These are phyloP conservation scores for Mohoua ochrocephala DNA, from an alignment of 2,113 vertebrate species.

Conservation along the genomic window DNA sequence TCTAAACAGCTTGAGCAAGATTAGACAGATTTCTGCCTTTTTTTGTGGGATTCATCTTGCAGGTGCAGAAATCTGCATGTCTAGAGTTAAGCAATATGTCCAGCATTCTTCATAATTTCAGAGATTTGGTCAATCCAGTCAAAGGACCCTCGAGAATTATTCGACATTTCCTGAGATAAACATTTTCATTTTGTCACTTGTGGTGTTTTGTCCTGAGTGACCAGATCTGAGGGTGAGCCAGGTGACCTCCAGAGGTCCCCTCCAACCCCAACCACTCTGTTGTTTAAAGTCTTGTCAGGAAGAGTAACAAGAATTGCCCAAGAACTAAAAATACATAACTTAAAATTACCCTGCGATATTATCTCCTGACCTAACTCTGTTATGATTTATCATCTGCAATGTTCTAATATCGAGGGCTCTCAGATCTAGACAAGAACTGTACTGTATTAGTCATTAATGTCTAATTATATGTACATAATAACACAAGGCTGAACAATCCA, in stretches of 20 bases:
- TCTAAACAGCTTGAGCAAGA: neutral
- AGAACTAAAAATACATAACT: neutral
- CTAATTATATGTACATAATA: neutral
- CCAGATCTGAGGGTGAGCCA: accelerated
- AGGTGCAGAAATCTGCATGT: neutral
- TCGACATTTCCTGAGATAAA: neutral
- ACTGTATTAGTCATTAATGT: neutral
- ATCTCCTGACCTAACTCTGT: neutral
- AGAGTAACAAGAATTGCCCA: neutral
- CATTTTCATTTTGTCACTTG: neutral
- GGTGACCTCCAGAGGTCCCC: neutral
- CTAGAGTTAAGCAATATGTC: neutral
- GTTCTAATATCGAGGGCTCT: neutral
- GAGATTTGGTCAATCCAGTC: neutral
- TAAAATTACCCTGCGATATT: neutral
- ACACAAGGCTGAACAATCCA: neutral
- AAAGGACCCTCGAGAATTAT: neutral
- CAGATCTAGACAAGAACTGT: neutral
- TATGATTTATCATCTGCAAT: neutral
- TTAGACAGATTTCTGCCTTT: neutral
- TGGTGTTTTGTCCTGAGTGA: neutral
- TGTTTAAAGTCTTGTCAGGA: neutral
- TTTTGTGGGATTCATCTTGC: neutral
- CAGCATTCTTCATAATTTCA: neutral
- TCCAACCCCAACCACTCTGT: neutral